phyloP scores from a whole-genome alignment of 2,888 invertebrate species.

The Baccha elongata region DNA sequence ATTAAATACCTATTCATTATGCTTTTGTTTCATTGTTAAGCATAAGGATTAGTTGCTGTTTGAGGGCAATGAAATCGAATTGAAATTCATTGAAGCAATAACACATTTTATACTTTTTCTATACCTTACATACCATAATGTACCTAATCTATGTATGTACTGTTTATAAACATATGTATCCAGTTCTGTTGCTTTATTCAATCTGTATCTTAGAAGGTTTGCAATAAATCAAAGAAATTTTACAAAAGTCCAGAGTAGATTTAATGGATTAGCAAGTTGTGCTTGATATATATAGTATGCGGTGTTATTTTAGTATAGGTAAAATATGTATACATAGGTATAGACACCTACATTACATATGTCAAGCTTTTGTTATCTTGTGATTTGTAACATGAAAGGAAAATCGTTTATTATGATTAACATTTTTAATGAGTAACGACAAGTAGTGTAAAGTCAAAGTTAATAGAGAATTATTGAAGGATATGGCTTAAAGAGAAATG shows the following conservation, averaged over 20 bases:
- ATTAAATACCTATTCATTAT: too few species aligned
- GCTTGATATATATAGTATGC: background rate
- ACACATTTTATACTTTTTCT: too few species aligned
- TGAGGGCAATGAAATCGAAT: constrained; percentile 12
- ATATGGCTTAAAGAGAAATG: background rate
- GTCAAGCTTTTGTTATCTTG: background rate
- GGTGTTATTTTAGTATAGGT: too few species aligned
- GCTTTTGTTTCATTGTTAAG: background rate
- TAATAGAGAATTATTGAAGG: constrained; percentile 2
- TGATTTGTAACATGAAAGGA: background rate
- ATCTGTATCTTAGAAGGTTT: background rate
- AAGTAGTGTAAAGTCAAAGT: background rate
- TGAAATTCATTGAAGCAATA: constrained; percentile 7
- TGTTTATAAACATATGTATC: background rate
- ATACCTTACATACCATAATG: background rate
- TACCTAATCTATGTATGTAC: background rate
- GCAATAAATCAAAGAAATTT: constrained; percentile 11
- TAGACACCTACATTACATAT: too few species aligned
- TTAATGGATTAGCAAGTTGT: constrained; percentile 14
- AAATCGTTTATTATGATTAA: constrained; percentile 15
- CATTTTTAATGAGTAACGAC: background rate
- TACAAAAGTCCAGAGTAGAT: constrained; percentile 17
- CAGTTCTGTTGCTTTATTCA: background rate
- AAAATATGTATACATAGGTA: too few species aligned
- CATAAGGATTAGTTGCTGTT: background rate